phyloP scores from a whole-genome alignment of 2,797 vertebrate genomes.

The Crenichthys baileyi region DNA sequence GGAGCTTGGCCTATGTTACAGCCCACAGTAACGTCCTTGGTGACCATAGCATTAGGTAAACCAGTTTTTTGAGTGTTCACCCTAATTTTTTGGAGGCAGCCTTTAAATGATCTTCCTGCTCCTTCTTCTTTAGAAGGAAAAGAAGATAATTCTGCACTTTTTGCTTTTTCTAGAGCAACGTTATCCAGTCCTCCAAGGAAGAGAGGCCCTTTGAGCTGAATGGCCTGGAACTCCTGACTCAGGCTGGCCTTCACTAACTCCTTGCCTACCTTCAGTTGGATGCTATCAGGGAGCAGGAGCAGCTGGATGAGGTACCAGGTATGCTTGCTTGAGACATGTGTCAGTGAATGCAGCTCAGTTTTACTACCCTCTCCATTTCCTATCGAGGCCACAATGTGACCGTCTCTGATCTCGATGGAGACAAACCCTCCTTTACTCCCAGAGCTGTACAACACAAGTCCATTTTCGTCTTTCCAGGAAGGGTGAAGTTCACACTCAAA shows the following conservation, averaged over 20 bases:
- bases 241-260: slow-evolving; percentile 79
- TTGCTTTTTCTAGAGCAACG: slow-evolving; percentile 65
- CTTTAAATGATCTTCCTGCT: slow-evolving; percentile 86
- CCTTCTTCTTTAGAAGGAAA: slow-evolving; percentile 49
- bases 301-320: slow-evolving; percentile 85
- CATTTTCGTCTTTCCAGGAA: slow-evolving; percentile 68
- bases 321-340: slow-evolving; percentile 73
- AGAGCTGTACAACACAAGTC: slow-evolving; percentile 86
- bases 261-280: slow-evolving; percentile 84
- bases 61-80: slow-evolving; percentile 82
- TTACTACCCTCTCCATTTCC: slow-evolving; percentile 72
- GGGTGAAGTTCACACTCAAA: slow-evolving; percentile 85
- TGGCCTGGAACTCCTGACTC: slow-evolving; percentile 61
- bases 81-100: slow-evolving; percentile 85
- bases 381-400: slow-evolving; percentile 80
- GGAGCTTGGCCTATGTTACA: slow-evolving; percentile 72
- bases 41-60: slow-evolving; percentile 82
- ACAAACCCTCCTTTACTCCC: slow-evolving; percentile 82
- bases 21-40: slow-evolving; percentile 87
- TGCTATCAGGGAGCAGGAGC: slow-evolving; percentile 72
- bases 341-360: slow-evolving; percentile 79
- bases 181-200: slow-evolving; percentile 87
- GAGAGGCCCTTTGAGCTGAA: slow-evolving; percentile 81
- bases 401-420: slow-evolving; percentile 84
- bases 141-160: slow-evolving; percentile 57